phyloP scores from a whole-genome alignment of 2,888 invertebrate species.

The Lepas anatifera region DNA sequence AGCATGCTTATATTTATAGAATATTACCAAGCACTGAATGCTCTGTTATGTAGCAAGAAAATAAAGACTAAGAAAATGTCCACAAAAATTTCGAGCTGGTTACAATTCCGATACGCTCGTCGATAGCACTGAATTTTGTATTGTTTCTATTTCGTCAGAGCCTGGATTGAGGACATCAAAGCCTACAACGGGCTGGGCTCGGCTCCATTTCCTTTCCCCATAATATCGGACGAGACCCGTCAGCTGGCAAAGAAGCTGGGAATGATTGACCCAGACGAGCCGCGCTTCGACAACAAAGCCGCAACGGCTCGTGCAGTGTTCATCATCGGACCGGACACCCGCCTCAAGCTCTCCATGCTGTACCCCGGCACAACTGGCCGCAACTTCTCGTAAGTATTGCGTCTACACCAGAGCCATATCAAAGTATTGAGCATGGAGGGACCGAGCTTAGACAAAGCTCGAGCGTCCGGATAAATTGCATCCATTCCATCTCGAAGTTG shows the following conservation, averaged over 20 bases:
- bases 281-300: constrained; percentile 58
- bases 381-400: constrained; percentile 83
- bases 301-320: constrained; percentile 73
- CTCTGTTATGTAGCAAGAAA: too few relatives aligned
- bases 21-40: too few relatives aligned
- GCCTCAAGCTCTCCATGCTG: constrained; percentile 71
- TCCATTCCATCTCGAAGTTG: too few relatives aligned
- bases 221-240: constrained; percentile 78
- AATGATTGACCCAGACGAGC: constrained; percentile 88
- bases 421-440: too few relatives aligned
- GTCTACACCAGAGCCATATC: too few relatives aligned
- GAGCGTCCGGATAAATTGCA: too few relatives aligned
- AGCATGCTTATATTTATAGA: too few relatives aligned
- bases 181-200: constrained; percentile 40
- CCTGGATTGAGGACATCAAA: constrained; percentile 47
- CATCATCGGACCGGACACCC: constrained; percentile 74
- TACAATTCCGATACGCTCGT: too few relatives aligned
- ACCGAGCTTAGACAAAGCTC: too few relatives aligned
- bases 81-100: too few relatives aligned
- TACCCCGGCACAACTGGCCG: constrained; percentile 96
- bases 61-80: too few relatives aligned
- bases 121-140: not conserved
- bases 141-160: not conserved
- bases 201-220: constrained; percentile 69
- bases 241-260: constrained; percentile 62